phyloP scores from a whole-genome alignment of 2,888 invertebrate genomes.

The Eupithecia subfuscata region DNA sequence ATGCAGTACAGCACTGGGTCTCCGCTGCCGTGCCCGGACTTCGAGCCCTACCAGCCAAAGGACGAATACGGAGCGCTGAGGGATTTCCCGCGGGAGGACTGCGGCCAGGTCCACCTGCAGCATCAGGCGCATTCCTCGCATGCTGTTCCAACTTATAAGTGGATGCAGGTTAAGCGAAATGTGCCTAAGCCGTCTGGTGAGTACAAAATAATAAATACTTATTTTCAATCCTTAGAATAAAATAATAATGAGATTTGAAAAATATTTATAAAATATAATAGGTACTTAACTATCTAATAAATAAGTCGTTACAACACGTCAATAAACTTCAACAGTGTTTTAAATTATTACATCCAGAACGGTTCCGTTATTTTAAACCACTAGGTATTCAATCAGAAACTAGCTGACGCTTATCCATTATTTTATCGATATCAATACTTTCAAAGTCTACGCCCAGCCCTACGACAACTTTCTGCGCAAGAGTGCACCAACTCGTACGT shows the following conservation, averaged over 20 bases:
- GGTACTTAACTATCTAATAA: too few species aligned
- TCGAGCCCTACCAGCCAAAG: constrained; percentile 85
- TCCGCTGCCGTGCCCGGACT: constrained; percentile 84
- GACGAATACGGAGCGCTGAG: constrained; percentile 82
- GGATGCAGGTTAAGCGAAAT: constrained; percentile 99
- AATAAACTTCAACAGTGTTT: too few species aligned
- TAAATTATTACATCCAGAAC: too few species aligned
- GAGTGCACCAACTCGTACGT: constrained; percentile 2
- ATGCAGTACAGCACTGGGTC: constrained; percentile 75
- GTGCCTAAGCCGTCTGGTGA: constrained; percentile 96
- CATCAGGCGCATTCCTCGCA: constrained; percentile 81
- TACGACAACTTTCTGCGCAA: constrained; percentile 13
- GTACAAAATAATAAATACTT: constrained; percentile 52
- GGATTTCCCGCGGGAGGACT: constrained; percentile 71
- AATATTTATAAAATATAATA: too few species aligned
- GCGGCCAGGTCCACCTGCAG: constrained; percentile 63
- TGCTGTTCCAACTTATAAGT: constrained; percentile 96
- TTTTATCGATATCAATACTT: not conserved
- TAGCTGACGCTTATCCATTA: not conserved
- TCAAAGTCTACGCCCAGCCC: not conserved
- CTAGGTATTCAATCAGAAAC: not conserved
- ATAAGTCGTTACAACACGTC: too few species aligned
- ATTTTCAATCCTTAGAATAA: not conserved
- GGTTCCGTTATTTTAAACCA: not conserved
- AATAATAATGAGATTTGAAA: not conserved